phyloP scores from a whole-genome alignment of 1,140 invertebrate species.

The Drosophila gunungcola region DNA sequence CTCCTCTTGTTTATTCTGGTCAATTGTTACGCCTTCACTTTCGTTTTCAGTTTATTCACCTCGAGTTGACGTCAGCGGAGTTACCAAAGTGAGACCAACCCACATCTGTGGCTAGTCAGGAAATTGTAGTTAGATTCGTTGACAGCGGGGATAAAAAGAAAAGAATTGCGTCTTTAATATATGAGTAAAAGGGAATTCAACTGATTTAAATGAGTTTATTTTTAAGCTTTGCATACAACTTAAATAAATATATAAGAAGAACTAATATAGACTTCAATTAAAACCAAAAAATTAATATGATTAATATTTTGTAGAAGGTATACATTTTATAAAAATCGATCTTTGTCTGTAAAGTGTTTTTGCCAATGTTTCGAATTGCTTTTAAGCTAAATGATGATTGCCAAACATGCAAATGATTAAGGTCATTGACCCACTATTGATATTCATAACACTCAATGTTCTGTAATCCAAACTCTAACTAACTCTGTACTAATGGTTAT shows the following conservation, averaged over 20 bases:
- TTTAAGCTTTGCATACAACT: neutral
- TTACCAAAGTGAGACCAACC: constrained; percentile 37
- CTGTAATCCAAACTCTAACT: constrained; percentile 9
- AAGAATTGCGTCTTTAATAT: constrained; percentile 6
- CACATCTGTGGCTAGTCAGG: constrained; percentile 46
- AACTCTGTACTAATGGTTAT: constrained; percentile 43
- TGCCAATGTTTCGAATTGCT: no score
- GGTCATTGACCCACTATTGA: constrained; percentile 10
- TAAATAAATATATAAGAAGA: neutral
- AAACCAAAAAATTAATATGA: no score
- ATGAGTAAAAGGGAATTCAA: neutral
- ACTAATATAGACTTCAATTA: no score
- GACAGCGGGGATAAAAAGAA: constrained; percentile 15
- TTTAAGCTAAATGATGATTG: no score
- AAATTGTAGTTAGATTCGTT: constrained; percentile 45
- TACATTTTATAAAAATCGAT: no score
- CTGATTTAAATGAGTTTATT: constrained; percentile 5
- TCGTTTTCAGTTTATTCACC: constrained; percentile 73
- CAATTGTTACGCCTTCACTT: constrained; percentile 66
- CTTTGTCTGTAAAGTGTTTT: no score
- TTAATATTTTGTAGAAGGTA: no score
- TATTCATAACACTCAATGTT: constrained; percentile 22
- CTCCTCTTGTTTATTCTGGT: constrained; percentile 39
- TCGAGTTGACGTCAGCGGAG: constrained; percentile 52
- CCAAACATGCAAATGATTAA: neutral